Percentiles rank a stretch among this genome's conserved stretches.
These are phyloP conservation scores for Adoxophyes honmai DNA, from an alignment of 1,140 invertebrate genomes.

Conservation along the genomic window DNA sequence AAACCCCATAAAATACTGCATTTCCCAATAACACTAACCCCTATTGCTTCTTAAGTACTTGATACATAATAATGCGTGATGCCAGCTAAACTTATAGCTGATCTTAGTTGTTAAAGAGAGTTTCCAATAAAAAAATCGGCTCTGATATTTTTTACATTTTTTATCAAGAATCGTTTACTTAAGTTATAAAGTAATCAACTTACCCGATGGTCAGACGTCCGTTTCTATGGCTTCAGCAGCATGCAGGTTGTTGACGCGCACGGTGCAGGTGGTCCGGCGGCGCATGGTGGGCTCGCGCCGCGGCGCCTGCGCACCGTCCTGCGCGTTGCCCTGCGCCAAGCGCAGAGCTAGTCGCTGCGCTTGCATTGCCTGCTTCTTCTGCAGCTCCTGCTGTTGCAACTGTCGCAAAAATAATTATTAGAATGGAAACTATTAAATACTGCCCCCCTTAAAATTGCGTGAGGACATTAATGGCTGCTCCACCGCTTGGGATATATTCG, in stretches of 20 bases:
- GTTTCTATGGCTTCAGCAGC: slow-evolving; percentile 87
- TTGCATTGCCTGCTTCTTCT: slow-evolving; percentile 41
- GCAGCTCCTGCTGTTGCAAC: slow-evolving; percentile 53
- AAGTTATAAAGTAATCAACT: slow-evolving; percentile 40
- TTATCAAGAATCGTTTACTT: slow-evolving; percentile 3
- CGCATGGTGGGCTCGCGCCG: slow-evolving; percentile 78
- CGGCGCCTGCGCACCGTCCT: slow-evolving; percentile 44
- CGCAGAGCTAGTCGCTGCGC: slow-evolving; percentile 32
- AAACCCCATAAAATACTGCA: too few relatives aligned
- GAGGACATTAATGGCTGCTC: too few relatives aligned
- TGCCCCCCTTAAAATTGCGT: too few relatives aligned
- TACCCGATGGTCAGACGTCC: slow-evolving; percentile 97
- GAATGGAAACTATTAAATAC: too few relatives aligned
- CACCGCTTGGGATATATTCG: too few relatives aligned
- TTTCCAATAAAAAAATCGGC: too few relatives aligned
- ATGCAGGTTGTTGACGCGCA: slow-evolving; percentile 65
- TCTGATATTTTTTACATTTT: too few relatives aligned
- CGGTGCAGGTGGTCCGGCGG: slow-evolving; percentile 92
- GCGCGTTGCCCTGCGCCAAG: slow-evolving; percentile 13
- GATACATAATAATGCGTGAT: too few relatives aligned
- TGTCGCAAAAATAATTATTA: slow-evolving; percentile 19
- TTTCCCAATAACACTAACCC: too few relatives aligned
- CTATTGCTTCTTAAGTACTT: too few relatives aligned
- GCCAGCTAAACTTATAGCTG: too few relatives aligned
- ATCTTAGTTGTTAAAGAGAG: too few relatives aligned